These are phyloP conservation scores for Triplophysa rosa DNA, from an alignment of 2,113 vertebrate species.

Conservation along the genomic window DNA sequence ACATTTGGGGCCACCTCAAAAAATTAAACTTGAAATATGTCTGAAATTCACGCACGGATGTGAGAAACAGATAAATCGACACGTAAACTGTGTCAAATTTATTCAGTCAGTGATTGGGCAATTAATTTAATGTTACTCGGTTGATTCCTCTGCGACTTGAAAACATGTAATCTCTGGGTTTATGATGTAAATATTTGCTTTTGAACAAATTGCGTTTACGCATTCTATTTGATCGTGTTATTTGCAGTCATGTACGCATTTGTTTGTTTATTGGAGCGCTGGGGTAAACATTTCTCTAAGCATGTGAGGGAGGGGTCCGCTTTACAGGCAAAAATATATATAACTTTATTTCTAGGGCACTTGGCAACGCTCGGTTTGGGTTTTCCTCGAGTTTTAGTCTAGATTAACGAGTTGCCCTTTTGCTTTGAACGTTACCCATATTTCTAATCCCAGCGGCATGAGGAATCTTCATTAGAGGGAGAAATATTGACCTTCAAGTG, in stretches of 20 bases:
- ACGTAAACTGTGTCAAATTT: constrained; percentile 14
- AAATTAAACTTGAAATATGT: constrained; percentile 44
- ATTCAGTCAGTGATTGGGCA: neutral
- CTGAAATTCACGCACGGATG: constrained; percentile 29
- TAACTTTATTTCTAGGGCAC: constrained; percentile 61
- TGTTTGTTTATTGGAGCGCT: constrained; percentile 35
- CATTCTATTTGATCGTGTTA: constrained; percentile 35
- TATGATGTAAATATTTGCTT: constrained; percentile 29
- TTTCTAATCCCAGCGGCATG: constrained; percentile 71
- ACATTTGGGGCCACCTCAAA: constrained; percentile 20
- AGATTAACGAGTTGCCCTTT: constrained; percentile 83
- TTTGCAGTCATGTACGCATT: constrained; percentile 29
- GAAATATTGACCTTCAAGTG: constrained; percentile 79
- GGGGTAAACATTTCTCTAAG: constrained; percentile 20
- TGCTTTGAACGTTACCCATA: constrained; percentile 71
- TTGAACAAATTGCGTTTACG: constrained; percentile 19
- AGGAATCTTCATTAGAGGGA: constrained; percentile 78
- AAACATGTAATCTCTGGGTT: constrained; percentile 20
- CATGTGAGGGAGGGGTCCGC: neutral
- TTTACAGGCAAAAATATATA: constrained; percentile 59
- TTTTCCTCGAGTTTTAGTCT: constrained; percentile 68
- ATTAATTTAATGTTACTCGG: constrained; percentile 28
- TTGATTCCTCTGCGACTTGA: constrained; percentile 15
- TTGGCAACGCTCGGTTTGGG: constrained; percentile 68
- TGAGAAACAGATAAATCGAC: constrained; percentile 23